Evolutionary conservation across 2,888 invertebrate genomes (phyloP).

Genomic region (Carabus problematicus): DNA sequence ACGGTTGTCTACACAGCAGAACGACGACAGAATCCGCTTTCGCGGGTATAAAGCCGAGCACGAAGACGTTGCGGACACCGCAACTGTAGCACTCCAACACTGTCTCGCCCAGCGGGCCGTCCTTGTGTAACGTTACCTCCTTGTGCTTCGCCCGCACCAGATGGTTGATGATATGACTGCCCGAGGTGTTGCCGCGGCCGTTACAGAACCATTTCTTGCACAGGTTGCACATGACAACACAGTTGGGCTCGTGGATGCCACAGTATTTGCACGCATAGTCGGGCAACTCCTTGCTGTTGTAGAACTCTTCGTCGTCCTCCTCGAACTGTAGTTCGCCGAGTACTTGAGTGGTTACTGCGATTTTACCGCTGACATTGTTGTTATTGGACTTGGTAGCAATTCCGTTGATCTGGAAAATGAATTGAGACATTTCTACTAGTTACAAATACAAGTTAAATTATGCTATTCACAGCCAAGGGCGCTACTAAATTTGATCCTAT

Average conservation of each 20-base stretch:
- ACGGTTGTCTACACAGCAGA: conserved; percentile 95
- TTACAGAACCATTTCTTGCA: conserved; percentile 99
- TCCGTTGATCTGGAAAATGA: conserved; percentile 71
- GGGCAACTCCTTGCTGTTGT: conserved; percentile 86
- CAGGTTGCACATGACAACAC: conserved; percentile 97
- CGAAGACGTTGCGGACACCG: conserved; percentile 97
- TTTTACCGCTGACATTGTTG: conserved; percentile 69
- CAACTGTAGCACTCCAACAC: conserved; percentile 98
- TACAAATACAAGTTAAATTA: too few relatives aligned
- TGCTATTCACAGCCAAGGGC: too few relatives aligned
- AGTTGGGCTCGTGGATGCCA: conserved; percentile 96
- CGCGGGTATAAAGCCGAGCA: conserved; percentile 98
- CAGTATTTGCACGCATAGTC: conserved; percentile 99
- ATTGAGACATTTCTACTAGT: not conserved
- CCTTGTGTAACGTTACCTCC: conserved; percentile 96
- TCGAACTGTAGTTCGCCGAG: conserved; percentile 93
- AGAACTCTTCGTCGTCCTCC: conserved; percentile 91
- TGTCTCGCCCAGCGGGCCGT: conserved; percentile 97
- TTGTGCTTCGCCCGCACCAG: conserved; percentile 99
- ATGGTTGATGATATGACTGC: conserved; percentile 98
- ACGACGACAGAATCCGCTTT: conserved; percentile 99
- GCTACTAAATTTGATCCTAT: too few relatives aligned
- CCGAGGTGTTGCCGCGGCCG: conserved; percentile 96
- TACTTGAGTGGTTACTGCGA: conserved; percentile 73
- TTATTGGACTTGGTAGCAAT: conserved; percentile 63